These are phyloP conservation scores for Nyctibius grandis DNA, from an alignment of 2,797 vertebrate species.

Conservation along the genomic window DNA sequence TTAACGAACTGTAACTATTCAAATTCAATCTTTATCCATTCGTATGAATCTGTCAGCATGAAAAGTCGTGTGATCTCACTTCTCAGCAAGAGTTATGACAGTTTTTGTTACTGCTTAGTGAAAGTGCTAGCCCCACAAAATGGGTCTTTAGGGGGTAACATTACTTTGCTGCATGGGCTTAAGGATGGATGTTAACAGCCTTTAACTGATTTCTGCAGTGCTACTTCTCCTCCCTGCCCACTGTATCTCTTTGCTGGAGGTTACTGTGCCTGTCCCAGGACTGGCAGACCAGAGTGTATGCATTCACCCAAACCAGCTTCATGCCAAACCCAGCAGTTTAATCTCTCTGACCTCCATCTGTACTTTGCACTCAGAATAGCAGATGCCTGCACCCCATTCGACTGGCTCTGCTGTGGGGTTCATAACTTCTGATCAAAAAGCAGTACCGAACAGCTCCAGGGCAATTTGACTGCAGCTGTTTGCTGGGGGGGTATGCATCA, in stretches of 20 bases:
- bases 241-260: background rate
- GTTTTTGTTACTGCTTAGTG: background rate
- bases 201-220: background rate
- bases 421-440: background rate
- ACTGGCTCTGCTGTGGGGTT: background rate
- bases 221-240: background rate
- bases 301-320: background rate
- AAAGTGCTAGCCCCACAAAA: background rate
- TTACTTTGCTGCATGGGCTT: rapidly evolving
- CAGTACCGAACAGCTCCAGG: background rate
- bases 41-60: background rate
- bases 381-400: background rate
- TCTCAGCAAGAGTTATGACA: background rate
- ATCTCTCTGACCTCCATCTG: background rate
- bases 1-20: background rate
- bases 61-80: background rate
- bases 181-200: background rate
- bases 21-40: background rate
- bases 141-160: background rate
- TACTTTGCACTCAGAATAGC: background rate
- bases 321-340: background rate
- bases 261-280: background rate
- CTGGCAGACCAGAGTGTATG: background rate
- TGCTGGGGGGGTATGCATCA: background rate
- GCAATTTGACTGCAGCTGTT: background rate